Percentiles rank a stretch among this genome's conserved stretches.
Conservation (phyloP, 2,113 vertebrate species). For the Burhinus oedicnemus region DNA sequence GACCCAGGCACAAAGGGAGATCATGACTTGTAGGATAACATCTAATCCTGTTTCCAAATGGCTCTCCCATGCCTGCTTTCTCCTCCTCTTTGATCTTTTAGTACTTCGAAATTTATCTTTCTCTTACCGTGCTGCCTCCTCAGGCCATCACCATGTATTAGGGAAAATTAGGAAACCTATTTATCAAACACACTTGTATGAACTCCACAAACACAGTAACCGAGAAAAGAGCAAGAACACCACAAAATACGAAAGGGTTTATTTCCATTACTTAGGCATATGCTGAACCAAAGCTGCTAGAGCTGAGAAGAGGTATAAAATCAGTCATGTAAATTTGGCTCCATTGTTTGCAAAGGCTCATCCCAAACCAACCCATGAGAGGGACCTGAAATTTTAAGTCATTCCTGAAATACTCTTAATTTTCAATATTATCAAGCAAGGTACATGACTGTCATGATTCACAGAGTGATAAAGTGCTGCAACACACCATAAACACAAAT, state of each 20-base stretch:
- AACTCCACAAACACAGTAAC: neutral
- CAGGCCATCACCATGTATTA: rapidly evolving
- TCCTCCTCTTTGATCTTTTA: neutral
- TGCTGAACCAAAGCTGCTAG: neutral
- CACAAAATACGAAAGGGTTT: neutral
- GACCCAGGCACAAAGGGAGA: neutral
- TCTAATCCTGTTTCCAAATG: neutral
- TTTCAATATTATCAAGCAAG: neutral
- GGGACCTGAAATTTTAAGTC: neutral
- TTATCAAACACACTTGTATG: neutral
- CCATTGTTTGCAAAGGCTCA: neutral
- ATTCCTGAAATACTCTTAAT: neutral
- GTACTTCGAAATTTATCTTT: neutral
- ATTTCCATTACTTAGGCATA: neutral
- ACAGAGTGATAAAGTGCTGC: neutral
- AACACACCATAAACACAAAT: neutral
- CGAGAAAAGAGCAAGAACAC: neutral
- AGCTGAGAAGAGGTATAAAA: neutral
- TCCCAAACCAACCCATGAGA: neutral
- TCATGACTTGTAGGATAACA: neutral
- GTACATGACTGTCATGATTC: neutral
- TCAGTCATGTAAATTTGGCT: neutral
- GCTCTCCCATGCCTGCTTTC: neutral
- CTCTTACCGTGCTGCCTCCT: neutral
- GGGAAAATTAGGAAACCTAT: neutral